These are phyloP conservation scores for Phenacoccus solenopsis DNA, from an alignment of 1,140 invertebrate species.

Conservation along the genomic window DNA sequence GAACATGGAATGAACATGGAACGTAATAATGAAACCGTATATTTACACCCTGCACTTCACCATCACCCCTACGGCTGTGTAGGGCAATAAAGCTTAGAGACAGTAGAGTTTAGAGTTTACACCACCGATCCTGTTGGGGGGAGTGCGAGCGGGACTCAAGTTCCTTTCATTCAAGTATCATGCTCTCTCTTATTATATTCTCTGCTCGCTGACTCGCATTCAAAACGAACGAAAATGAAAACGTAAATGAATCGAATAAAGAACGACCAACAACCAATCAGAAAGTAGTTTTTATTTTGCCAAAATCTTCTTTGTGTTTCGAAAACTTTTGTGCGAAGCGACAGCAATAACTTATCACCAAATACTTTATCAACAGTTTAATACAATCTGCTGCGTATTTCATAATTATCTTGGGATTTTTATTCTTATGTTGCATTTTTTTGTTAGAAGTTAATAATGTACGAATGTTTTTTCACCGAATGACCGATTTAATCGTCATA, in stretches of 20 bases:
- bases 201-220: not conserved
- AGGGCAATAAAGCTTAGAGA: too few relatives aligned
- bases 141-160: too few relatives aligned
- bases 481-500: not conserved
- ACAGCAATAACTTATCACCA: constrained; percentile 7
- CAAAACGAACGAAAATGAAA: not conserved
- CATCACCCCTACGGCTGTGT: too few relatives aligned
- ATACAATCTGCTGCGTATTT: constrained; percentile 9
- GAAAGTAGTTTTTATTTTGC: not conserved
- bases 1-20: too few relatives aligned
- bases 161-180: too few relatives aligned
- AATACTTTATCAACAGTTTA: not conserved
- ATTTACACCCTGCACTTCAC: too few relatives aligned
- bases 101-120: too few relatives aligned
- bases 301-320: not conserved
- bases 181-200: too few relatives aligned
- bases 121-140: too few relatives aligned
- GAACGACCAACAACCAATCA: not conserved
- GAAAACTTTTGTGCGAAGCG: not conserved
- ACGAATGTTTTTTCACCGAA: not conserved
- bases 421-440: not conserved
- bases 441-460: not conserved
- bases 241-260: not conserved
- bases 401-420: not conserved
- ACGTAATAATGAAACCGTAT: too few relatives aligned